Conservation (phyloP, 2,888 invertebrate genomes). For the Dendrolimus houi region DNA sequence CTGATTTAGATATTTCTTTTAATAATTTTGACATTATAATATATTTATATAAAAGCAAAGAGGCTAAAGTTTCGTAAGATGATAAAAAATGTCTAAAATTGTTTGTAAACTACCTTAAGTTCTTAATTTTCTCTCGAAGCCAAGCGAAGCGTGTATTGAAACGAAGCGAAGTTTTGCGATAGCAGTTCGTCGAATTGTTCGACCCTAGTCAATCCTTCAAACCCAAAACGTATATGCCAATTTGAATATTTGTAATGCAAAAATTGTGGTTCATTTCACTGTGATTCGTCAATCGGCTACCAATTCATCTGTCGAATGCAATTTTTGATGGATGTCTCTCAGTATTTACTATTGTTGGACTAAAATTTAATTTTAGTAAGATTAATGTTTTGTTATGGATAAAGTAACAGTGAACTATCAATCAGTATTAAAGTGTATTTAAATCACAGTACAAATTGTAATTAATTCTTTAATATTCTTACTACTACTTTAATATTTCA, state of each 20-base stretch:
- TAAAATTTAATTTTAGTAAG: slow-evolving; percentile 9
- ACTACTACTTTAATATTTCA: too few relatives aligned
- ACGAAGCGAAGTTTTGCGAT: neutral
- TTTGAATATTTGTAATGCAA: slow-evolving; percentile 48
- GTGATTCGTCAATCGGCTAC: slow-evolving; percentile 25
- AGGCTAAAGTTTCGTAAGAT: too few relatives aligned
- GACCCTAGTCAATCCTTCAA: neutral
- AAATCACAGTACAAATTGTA: neutral
- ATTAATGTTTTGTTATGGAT: slow-evolving; percentile 5
- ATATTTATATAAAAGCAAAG: too few relatives aligned
- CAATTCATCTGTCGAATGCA: slow-evolving; percentile 29
- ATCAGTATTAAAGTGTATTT: slow-evolving; percentile 12
- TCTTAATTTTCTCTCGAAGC: too few relatives aligned
- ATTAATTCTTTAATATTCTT: too few relatives aligned
- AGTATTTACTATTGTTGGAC: slow-evolving; percentile 13
- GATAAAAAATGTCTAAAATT: too few relatives aligned
- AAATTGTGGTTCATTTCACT: slow-evolving; percentile 26
- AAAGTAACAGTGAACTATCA: slow-evolving; percentile 11
- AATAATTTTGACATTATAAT: too few relatives aligned
- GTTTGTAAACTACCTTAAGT: too few relatives aligned
- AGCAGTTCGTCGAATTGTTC: neutral
- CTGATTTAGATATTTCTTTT: too few relatives aligned
- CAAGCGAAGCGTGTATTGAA: too few relatives aligned
- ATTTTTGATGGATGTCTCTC: slow-evolving; percentile 55
- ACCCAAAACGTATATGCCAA: slow-evolving; percentile 13